Conservation (phyloP, 2,113 vertebrate species). For the Protobothrops mucrosquamatus region DNA sequence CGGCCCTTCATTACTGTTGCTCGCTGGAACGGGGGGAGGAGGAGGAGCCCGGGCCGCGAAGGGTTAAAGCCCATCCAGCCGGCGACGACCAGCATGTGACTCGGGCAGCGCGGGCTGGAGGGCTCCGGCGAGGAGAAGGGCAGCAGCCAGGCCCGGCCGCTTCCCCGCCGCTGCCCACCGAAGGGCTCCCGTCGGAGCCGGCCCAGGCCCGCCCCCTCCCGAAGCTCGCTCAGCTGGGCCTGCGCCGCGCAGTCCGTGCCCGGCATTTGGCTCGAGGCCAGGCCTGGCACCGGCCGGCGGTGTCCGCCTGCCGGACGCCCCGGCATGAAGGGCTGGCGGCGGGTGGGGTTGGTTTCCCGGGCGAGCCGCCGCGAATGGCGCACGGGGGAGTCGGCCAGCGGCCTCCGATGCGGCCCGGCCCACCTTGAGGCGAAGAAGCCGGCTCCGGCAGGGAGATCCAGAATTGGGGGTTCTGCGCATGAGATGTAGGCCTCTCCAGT, state of each 20-base stretch:
- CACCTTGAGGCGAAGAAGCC: neutral
- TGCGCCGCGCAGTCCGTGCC: neutral
- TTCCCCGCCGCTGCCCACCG: neutral
- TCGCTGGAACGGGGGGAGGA: neutral
- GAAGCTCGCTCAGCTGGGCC: neutral
- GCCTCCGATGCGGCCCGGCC: too few species aligned
- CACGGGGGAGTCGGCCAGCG: neutral
- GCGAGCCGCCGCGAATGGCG: neutral
- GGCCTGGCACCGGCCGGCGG: neutral
- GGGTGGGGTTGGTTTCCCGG: neutral
- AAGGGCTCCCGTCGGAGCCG: neutral
- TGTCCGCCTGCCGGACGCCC: neutral
- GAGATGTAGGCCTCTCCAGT: too few species aligned
- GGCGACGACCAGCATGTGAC: neutral
- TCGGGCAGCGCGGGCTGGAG: neutral
- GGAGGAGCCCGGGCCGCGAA: neutral
- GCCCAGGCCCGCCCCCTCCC: neutral
- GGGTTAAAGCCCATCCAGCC: slow-evolving; percentile 3
- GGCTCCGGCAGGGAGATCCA: neutral
- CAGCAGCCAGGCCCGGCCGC: neutral
- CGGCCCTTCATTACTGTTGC: neutral
- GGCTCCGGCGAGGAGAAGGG: neutral
- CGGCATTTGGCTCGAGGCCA: neutral
- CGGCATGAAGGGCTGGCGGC: neutral
- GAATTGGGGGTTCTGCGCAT: neutral